Conservation (phyloP, 2,888 invertebrate genomes). For the Scaptomyza polygonia region DNA sequence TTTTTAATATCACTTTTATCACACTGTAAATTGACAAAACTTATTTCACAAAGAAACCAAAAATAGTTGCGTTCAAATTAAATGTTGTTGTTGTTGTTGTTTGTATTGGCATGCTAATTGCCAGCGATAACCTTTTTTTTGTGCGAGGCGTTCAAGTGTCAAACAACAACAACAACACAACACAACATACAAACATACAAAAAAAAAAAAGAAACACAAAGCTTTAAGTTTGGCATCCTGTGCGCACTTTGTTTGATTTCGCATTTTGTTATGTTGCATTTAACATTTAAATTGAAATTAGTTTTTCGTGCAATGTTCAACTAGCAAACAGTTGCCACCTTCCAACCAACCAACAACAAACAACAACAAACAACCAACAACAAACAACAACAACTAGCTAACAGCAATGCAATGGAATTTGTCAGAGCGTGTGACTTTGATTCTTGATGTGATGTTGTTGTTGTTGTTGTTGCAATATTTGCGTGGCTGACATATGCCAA, state of each 20-base stretch:
- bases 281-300: conserved; percentile 82
- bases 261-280: conserved; percentile 71
- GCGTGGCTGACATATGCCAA: conserved; percentile 50
- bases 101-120: conserved; percentile 62
- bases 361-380: conserved; percentile 13
- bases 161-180: conserved; percentile 45
- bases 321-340: conserved; percentile 56
- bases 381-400: conserved; percentile 11
- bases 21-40: background rate
- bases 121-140: conserved; percentile 66
- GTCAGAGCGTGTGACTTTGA: conserved; percentile 60
- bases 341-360: conserved; percentile 7
- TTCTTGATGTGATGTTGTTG: conserved; percentile 13
- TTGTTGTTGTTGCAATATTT: conserved; percentile 9
- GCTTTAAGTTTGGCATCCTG: conserved; percentile 34
- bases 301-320: conserved; percentile 78
- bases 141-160: conserved; percentile 51
- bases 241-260: conserved; percentile 45
- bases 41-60: too few species aligned
- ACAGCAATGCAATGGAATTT: conserved; percentile 48
- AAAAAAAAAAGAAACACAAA: conserved; percentile 19
- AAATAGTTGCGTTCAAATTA: background rate
- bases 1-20: background rate
- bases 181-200: background rate
- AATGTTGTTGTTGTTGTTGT: conserved; percentile 18